Base-by-base conservation (phyloP, 2,888 invertebrate species). In the Azorinus chamasolen region DNA sequence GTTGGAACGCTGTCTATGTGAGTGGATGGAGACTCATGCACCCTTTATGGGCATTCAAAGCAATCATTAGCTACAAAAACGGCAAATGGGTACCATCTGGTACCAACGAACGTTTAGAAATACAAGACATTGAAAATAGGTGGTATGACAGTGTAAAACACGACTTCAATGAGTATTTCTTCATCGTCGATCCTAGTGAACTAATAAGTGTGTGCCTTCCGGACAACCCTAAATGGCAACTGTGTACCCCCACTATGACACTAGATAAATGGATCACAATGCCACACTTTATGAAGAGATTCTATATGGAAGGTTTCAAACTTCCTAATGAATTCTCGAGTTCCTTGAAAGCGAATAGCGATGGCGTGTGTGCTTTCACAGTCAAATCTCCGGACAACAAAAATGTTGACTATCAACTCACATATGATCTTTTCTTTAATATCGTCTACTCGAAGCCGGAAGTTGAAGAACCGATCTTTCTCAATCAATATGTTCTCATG, bases 21-120 rank as follows among this genome's bases (percentile, higher is more conserved):
- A 81, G 81, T 24, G 83, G 79, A 37, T 84, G 84, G 84, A 57
- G 83, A 22, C 66, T 84, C 5, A 75, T 84, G 6, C 83, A 84
- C 41, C 79, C 81, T 2, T 64, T 81, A 1, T 83, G 81, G 81
- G 79, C 83, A 10, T 84, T 74, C 57, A 83, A 79, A 46, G 70
- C 55, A 16, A 59, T 83, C 45, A 68, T 76, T 16, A 74, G 77
- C 48, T 79, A 63, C 64, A 81, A 79, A 50, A 50, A 51, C 16
- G 81, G 83, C 10, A 70, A 61, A 18, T 83, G 83, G 83, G 50
- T 45, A 14, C 68, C 72, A 10, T n/a, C 27, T 20, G 50, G 50
- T 10, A 50, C 50, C 3, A 50, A 39, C 22, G 50, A 22, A 22
- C 62, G 39, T n/a, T 1, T 45, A 58, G 25, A 32, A 64, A n/a